Percentiles rank a stretch among this genome's conserved stretches.
Conservation (phyloP, 1,140 invertebrate species). For the Ostrea denselamellosa region DNA sequence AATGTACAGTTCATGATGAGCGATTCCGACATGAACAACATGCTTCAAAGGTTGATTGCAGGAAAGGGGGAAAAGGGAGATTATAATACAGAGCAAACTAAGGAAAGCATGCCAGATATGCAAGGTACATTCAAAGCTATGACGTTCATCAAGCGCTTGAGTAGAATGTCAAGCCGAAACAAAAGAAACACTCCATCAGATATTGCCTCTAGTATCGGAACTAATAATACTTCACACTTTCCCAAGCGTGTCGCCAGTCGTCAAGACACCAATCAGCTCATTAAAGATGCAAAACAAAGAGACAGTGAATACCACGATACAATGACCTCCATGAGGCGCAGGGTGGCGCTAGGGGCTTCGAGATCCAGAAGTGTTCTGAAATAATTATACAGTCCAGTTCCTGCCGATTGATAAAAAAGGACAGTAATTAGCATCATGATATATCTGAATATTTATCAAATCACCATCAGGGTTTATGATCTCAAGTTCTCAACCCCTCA, state of each 20-base stretch:
- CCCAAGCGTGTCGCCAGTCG: slow-evolving; percentile 8
- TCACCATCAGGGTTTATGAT: not conserved
- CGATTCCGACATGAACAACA: slow-evolving; percentile 42
- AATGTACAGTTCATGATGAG: slow-evolving; percentile 43
- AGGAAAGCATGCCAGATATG: slow-evolving; percentile 31
- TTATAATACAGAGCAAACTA: slow-evolving; percentile 17
- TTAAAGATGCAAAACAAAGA: slow-evolving; percentile 41
- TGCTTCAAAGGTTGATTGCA: slow-evolving; percentile 33
- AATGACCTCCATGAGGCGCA: slow-evolving; percentile 47
- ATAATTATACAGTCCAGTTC: not conserved
- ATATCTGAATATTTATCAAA: too few relatives aligned
- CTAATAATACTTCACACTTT: not conserved
- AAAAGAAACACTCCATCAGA: slow-evolving; percentile 3
- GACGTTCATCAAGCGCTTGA: slow-evolving; percentile 34
- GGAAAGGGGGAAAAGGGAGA: not conserved
- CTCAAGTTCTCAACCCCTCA: not conserved
- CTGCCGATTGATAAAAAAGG: not conserved
- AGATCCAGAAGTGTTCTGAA: not conserved
- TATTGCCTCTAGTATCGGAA: not conserved
- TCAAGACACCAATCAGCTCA: slow-evolving; percentile 41
- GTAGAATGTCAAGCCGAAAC: slow-evolving; percentile 19
- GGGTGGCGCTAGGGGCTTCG: slow-evolving; percentile 45
- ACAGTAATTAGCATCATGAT: too few relatives aligned
- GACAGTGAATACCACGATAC: slow-evolving; percentile 46
- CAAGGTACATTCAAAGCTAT: slow-evolving; percentile 30